Conservation (phyloP, 1,140 invertebrate species). For the Xylocopa sonorina region DNA sequence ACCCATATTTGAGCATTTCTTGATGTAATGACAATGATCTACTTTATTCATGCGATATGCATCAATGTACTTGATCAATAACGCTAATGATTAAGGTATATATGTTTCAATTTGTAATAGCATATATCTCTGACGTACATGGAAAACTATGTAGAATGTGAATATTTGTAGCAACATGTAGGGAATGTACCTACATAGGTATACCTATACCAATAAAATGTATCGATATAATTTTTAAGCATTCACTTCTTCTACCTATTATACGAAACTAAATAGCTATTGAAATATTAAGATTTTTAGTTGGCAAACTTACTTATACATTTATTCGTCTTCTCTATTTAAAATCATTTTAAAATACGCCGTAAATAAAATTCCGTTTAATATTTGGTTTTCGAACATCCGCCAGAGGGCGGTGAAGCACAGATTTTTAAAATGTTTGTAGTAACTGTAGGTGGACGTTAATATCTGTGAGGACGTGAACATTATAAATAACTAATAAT, state of each 20-base stretch:
- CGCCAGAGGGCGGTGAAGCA: neutral
- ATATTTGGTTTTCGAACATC: neutral
- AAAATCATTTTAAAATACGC: neutral
- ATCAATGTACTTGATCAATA: neutral
- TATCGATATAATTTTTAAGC: neutral
- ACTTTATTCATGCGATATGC: neutral
- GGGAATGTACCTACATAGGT: neutral
- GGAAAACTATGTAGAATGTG: neutral
- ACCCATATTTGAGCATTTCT: neutral
- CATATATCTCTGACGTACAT: neutral
- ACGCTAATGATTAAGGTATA: neutral
- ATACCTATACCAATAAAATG: too few relatives aligned
- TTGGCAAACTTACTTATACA: too few relatives aligned
- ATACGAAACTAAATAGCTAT: too few relatives aligned
- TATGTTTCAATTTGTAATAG: neutral
- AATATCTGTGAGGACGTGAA: neutral
- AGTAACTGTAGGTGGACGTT: neutral
- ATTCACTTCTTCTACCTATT: neutral
- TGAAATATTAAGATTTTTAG: neutral
- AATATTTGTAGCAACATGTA: neutral
- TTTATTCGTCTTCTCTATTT: neutral
- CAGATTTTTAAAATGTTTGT: conserved; percentile 26
- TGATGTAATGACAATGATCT: neutral
- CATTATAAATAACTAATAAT: neutral
- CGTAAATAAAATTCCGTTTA: conserved; percentile 15